Percentiles rank a stretch among this genome's conserved stretches.
These are phyloP conservation scores for Agrilus cyanescens DNA, from an alignment of 2,888 invertebrate genomes.

Conservation along the genomic window DNA sequence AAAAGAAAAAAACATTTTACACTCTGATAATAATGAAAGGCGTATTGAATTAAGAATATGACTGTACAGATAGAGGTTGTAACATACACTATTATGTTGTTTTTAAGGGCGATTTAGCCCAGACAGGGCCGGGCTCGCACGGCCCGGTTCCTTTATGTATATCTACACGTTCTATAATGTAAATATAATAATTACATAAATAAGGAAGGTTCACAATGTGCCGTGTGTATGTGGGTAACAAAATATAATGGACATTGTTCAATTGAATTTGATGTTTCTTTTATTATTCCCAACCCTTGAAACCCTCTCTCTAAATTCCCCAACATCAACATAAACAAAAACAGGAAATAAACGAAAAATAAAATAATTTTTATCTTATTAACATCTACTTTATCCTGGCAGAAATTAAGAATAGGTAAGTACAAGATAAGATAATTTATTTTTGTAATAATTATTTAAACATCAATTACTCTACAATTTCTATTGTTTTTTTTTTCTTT, in stretches of 20 bases:
- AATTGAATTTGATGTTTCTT: constrained; percentile 49
- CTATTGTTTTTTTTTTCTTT: too few species aligned
- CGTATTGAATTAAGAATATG: constrained; percentile 30
- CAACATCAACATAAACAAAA: too few species aligned
- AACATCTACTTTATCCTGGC: too few species aligned
- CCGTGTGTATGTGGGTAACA: constrained; percentile 77
- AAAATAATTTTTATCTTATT: too few species aligned
- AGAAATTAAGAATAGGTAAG: too few species aligned
- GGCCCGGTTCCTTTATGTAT: constrained; percentile 55
- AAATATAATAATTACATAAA: constrained; percentile 65
- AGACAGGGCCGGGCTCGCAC: constrained; percentile 34
- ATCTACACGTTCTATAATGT: constrained; percentile 59
- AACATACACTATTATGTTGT: constrained; percentile 35
- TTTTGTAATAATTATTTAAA: too few species aligned
- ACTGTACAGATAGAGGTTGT: constrained; percentile 41
- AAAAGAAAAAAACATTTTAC: constrained; percentile 31
- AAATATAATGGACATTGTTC: constrained; percentile 80
- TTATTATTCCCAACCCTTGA: constrained; percentile 8
- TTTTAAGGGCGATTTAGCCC: constrained; percentile 24
- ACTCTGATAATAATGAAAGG: constrained; percentile 37
- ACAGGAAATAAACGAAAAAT: too few species aligned
- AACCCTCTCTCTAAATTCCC: not conserved
- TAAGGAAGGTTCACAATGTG: constrained; percentile 84
- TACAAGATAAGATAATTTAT: too few species aligned
- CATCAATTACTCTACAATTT: too few species aligned